phyloP scores from a whole-genome alignment of 2,113 vertebrate species.

The Apodemus sylvaticus region DNA sequence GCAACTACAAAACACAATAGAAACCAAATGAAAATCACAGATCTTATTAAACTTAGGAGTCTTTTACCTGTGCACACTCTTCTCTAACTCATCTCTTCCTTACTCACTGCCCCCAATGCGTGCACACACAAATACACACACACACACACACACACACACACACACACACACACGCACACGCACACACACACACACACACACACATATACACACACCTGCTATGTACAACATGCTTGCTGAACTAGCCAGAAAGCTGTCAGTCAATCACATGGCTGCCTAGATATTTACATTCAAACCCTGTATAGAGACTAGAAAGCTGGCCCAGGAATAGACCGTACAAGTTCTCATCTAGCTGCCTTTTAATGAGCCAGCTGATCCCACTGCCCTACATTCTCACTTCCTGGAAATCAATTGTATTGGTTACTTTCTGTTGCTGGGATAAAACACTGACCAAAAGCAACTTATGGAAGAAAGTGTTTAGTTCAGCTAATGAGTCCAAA shows the following conservation, averaged over 20 bases:
- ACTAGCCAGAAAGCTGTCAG: not conserved
- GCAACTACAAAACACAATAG: not conserved
- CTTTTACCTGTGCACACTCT: not conserved
- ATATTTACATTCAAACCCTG: not conserved
- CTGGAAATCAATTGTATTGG: not conserved
- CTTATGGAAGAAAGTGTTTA: not conserved
- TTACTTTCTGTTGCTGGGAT: not conserved
- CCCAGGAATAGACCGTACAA: not conserved
- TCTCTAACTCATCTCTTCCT: not conserved
- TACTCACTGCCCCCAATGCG: not conserved
- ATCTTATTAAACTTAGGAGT: not conserved
- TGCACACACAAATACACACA: not conserved
- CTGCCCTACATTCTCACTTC: not conserved
- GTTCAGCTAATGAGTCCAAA: not conserved
- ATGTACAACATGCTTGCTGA: not conserved
- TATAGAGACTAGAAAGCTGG: not conserved
- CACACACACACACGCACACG: not conserved
- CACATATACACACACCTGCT: not conserved
- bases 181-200: no score
- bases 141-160: no score
- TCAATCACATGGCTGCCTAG: not conserved
- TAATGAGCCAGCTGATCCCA: not conserved
- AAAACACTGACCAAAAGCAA: not conserved
- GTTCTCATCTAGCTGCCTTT: not conserved
- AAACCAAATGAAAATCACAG: not conserved